Percentiles rank a stretch among this genome's conserved stretches.
These are phyloP conservation scores for Sciurus niger DNA, from an alignment of 2,113 vertebrate genomes.

Conservation along the genomic window DNA sequence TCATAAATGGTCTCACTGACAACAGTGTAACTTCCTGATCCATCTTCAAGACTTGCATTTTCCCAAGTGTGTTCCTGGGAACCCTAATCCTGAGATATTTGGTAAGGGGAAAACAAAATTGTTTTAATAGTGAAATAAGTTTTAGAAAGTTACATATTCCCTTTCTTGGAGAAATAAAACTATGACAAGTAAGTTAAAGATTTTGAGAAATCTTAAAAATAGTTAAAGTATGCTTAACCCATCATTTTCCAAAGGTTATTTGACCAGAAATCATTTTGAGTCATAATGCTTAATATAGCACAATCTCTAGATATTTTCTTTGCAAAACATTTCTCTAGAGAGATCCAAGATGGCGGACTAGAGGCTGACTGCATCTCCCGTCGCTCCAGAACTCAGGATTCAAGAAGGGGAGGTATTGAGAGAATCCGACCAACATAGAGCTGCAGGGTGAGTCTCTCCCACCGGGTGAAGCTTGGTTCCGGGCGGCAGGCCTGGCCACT, in stretches of 20 bases:
- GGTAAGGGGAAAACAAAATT: not conserved
- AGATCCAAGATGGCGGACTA: no score
- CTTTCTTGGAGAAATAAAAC: slow-evolving; percentile 3
- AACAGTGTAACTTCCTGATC: not conserved
- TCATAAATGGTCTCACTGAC: not conserved
- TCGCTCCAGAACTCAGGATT: no score
- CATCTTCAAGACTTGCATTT: not conserved
- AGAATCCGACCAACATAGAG: no score
- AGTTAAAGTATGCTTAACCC: not conserved
- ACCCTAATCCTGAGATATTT: not conserved
- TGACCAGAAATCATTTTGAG: slow-evolving; percentile 44
- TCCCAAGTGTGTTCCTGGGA: not conserved
- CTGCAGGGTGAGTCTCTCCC: no score
- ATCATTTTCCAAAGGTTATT: slow-evolving; percentile 17
- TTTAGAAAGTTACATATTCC: not conserved
- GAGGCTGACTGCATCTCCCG: no score
- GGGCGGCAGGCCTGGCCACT: no score
- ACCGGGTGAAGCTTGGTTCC: no score
- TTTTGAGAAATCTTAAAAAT: not conserved
- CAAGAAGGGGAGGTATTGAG: no score
- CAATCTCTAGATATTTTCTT: not conserved
- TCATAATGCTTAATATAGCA: not conserved
- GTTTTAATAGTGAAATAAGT: not conserved
- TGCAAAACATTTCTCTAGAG: not conserved
- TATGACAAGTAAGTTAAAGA: not conserved